These are phyloP conservation scores for Neofelis nebulosa DNA, from an alignment of 2,113 vertebrate genomes.

Conservation along the genomic window DNA sequence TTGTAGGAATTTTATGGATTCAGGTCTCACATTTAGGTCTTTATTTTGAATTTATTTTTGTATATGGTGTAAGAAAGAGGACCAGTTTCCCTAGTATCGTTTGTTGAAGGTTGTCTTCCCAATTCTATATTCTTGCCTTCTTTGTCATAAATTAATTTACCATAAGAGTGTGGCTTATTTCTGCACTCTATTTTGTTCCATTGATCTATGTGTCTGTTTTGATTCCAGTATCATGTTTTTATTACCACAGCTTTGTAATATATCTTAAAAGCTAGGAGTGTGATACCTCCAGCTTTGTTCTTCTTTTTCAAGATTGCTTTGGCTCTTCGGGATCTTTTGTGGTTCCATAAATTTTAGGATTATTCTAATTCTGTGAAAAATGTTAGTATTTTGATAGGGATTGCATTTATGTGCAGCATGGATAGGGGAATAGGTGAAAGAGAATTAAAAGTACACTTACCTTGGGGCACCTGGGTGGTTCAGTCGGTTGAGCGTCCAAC, in stretches of 20 bases:
- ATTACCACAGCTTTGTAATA: background rate
- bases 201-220: background rate
- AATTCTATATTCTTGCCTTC: background rate
- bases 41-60: background rate
- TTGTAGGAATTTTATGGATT: background rate
- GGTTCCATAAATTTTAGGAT: background rate
- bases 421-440: background rate
- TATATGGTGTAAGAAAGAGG: background rate
- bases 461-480: background rate
- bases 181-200: background rate
- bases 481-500: too few species aligned
- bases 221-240: background rate
- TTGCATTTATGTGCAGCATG: background rate
- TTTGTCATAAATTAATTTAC: background rate
- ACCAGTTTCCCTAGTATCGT: background rate
- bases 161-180: background rate
- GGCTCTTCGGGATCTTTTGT: background rate
- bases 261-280: background rate
- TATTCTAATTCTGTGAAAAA: background rate
- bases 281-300: background rate
- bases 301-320: background rate
- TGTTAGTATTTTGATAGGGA: background rate
- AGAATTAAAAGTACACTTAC: background rate
- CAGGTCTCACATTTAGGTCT: background rate
- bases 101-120: background rate